Evolutionary conservation across 2,888 invertebrate species (phyloP).

Genomic region (Phyllotreta cruciferae): DNA sequence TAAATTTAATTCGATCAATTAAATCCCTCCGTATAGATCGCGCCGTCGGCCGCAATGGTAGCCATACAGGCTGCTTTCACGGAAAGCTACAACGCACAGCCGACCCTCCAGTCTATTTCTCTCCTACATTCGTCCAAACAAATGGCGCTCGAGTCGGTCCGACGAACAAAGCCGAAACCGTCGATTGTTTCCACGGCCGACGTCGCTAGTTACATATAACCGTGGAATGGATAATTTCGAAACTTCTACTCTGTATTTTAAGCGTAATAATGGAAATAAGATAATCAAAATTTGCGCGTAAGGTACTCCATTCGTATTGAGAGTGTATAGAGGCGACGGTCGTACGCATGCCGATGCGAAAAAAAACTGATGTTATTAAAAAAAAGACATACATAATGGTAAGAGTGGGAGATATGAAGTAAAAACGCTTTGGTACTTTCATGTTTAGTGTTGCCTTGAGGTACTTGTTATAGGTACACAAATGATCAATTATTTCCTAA

Average conservation of each 20-base stretch:
- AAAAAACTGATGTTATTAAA: too few relatives aligned
- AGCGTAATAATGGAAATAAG: conserved; percentile 63
- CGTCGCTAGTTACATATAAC: conserved; percentile 62
- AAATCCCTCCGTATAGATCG: conserved; percentile 1
- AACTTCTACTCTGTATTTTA: conserved; percentile 63
- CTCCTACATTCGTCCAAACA: conserved; percentile 56
- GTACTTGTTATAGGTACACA: too few relatives aligned
- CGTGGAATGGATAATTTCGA: conserved; percentile 63
- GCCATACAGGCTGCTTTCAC: conserved; percentile 62
- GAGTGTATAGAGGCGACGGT: conserved; percentile 37
- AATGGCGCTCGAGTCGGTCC: conserved; percentile 44
- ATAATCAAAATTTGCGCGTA: conserved; percentile 61
- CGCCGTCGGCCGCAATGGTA: conserved; percentile 39
- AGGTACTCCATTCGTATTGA: conserved; percentile 41
- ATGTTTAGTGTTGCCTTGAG: too few relatives aligned
- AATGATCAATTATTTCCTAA: too few relatives aligned
- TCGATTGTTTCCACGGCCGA: conserved; percentile 50
- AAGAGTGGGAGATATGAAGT: too few relatives aligned
- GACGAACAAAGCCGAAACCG: conserved; percentile 56
- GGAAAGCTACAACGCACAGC: conserved; percentile 59
- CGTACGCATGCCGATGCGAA: conserved; percentile 3
- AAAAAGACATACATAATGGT: too few relatives aligned
- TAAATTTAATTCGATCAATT: too few relatives aligned
- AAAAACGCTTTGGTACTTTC: too few relatives aligned
- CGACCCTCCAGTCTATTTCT: conserved; percentile 63